Base-by-base conservation (phyloP, 2,113 vertebrate genomes). In the Pseudorasbora parva region DNA sequence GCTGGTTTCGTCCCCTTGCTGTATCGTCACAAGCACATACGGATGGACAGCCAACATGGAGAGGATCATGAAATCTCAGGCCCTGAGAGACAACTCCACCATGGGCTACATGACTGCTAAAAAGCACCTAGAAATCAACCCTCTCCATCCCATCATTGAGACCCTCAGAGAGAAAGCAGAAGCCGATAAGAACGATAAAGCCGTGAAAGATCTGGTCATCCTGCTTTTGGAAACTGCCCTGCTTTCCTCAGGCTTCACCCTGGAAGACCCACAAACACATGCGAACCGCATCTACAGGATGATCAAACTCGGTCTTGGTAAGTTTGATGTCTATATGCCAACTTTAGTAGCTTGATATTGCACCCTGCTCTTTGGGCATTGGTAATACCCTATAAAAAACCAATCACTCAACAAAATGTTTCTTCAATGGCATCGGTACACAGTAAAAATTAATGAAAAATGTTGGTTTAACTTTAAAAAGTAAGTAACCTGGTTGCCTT, bases 1-100 rank as follows among this genome's bases (percentile, higher is more conserved):
- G 47, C 78, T 95, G 84, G 95, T 95, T 1, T 47, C 93, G 0
- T 95, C 95, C 0, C 95, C 94, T 0, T 95, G 94, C 90, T 95
- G 95, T 87, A 95, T 95, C 1, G 95, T 95, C 64, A 95, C 95
- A 86, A 94, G 95, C 90, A 95, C 94, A 25, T 95, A 95, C 0
- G 95, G 95, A 60, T 95, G 95, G 95, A 95, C 95, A 0, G 95
- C 95, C 12, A 95, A 95, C 90, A 95, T 95, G 95, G 95, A 95
- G 88, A 92, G 95, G 84, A 95, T 95, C 88, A 95, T 95, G 95
- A 95, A 95, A 90, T 93, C 94, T 75, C 94, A 95, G 78, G 95
- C 95, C 21, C 82, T 95, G 76, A 92, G 95, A 25, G 95, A 95
- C 79, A 95, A 94, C 89, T 92, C 95, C 86, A 95, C 95, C 57